phyloP scores from a whole-genome alignment of 30 jellyfish, hydroid and myxozoan species.

The Aurelia sp. region DNA sequence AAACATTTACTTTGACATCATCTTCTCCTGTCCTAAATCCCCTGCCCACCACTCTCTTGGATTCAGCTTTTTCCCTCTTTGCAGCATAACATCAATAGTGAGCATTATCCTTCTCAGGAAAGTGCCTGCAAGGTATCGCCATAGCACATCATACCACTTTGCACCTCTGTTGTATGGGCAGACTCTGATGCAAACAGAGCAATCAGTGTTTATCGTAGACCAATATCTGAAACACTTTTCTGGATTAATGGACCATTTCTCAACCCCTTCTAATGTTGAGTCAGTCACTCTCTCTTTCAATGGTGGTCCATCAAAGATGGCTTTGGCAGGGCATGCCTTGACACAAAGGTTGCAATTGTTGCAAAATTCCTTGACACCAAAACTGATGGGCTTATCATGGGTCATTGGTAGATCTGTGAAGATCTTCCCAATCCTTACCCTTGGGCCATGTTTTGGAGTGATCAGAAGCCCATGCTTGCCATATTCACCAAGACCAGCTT shows the following conservation, averaged over 20 bases:
- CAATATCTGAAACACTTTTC: slow-evolving; percentile 68
- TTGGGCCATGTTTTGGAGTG: slow-evolving; percentile 67
- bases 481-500: slow-evolving; percentile 74
- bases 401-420: slow-evolving; percentile 65
- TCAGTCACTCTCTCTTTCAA: slow-evolving; percentile 45
- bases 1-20: too few relatives aligned
- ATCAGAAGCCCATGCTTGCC: slow-evolving; percentile 66
- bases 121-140: slow-evolving; percentile 72
- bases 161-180: slow-evolving; percentile 70
- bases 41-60: slow-evolving; percentile 63
- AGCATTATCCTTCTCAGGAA: slow-evolving; percentile 47
- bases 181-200: slow-evolving; percentile 65
- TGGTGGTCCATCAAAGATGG: slow-evolving; percentile 60
- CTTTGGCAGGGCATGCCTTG: slow-evolving; percentile 73
- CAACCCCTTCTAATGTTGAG: slow-evolving; percentile 65
- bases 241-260: slow-evolving; percentile 74
- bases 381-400: slow-evolving; percentile 47
- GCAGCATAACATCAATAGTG: slow-evolving; percentile 17
- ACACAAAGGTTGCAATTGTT: slow-evolving; percentile 57
- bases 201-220: slow-evolving; percentile 64
- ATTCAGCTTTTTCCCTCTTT: slow-evolving; percentile 46
- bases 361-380: slow-evolving; percentile 68
- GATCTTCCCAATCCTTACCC: slow-evolving; percentile 64
- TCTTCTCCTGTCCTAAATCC: neutral
- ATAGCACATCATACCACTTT: slow-evolving; percentile 48